A percentile compares a stretch with the other conserved stretches of the same genome.
phyloP scores from a whole-genome alignment of 2,113 vertebrate species.

The Balaeniceps rex region DNA sequence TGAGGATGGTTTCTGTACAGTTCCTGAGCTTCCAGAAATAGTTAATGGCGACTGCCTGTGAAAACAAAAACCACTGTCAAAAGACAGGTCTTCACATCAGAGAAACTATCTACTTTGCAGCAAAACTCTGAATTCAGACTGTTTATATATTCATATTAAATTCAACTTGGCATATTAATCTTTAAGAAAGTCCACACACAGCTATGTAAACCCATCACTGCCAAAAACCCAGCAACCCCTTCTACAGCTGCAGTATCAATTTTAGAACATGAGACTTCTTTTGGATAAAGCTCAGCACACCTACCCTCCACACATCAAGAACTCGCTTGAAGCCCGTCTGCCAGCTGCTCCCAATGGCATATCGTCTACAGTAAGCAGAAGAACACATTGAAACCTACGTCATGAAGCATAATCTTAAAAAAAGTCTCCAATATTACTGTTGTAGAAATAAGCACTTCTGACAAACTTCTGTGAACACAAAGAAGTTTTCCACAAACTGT shows the following conservation, averaged over 20 bases:
- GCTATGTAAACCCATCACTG: neutral
- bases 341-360: constrained; percentile 79
- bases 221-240: neutral
- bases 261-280: neutral
- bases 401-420: neutral
- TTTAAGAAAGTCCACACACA: neutral
- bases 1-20: constrained; percentile 63
- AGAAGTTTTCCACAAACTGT: neutral
- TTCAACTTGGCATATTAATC: neutral
- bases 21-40: constrained; percentile 68
- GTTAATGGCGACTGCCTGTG: constrained; percentile 65
- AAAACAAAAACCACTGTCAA: neutral
- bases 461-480: neutral
- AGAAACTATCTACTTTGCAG: neutral
- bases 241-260: neutral
- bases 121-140: neutral
- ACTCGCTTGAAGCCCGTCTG: constrained; percentile 87
- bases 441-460: neutral
- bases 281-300: constrained; percentile 51
- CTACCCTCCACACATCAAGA: constrained; percentile 92
- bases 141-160: neutral
- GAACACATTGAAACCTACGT: neutral
- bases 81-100: neutral
- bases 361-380: constrained; percentile 78
- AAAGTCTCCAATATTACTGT: neutral